Percentiles rank a stretch among this genome's conserved stretches.
phyloP scores from a whole-genome alignment of 2,113 vertebrate species.

The Zosterops hypoxanthus region DNA sequence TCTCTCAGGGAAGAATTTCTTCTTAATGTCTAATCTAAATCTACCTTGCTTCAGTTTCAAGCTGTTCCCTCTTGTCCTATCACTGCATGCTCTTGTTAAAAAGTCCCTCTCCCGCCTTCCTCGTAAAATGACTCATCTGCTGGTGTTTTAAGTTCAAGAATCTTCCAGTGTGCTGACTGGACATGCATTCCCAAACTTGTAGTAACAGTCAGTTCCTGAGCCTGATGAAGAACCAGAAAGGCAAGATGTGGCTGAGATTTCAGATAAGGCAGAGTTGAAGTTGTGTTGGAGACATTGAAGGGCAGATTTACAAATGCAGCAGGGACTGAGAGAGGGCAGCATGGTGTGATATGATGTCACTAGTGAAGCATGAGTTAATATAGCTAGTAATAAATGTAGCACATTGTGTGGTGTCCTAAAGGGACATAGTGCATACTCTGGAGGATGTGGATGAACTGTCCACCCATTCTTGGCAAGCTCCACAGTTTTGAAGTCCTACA shows the following conservation, averaged over 20 bases:
- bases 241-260: neutral
- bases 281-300: neutral
- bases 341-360: neutral
- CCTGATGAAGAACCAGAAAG: neutral
- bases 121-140: neutral
- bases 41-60: neutral
- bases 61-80: neutral
- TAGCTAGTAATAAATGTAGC: neutral
- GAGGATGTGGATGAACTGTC: conserved; percentile 5
- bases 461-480: conserved; percentile 21
- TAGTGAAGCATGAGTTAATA: neutral
- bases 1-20: neutral
- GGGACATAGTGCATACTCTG: neutral
- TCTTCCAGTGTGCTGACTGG: neutral
- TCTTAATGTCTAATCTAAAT: neutral
- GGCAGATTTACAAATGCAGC: neutral
- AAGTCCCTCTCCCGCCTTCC: neutral
- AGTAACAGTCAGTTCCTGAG: neutral
- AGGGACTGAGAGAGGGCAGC: neutral
- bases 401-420: neutral
- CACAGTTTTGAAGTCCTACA: neutral
- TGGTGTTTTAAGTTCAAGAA: neutral
- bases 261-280: neutral
- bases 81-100: neutral
- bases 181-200: neutral